A percentile compares a stretch with the other conserved stretches of the same genome.
These are phyloP conservation scores for Thamnaconus septentrionalis DNA, from an alignment of 2,113 vertebrate genomes.

Conservation along the genomic window DNA sequence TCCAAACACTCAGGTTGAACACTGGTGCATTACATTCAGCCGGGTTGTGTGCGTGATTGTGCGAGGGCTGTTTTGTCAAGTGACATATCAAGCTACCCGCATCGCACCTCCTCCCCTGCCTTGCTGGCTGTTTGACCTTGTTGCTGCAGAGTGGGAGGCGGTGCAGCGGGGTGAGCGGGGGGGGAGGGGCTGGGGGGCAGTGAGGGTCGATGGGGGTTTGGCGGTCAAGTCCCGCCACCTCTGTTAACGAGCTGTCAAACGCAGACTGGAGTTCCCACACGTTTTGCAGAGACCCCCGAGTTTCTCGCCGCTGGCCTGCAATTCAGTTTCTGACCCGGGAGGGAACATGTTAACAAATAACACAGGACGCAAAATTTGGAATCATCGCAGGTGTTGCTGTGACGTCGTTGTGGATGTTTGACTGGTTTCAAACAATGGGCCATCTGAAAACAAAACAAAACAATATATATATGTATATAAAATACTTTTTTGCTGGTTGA, in stretches of 20 bases:
- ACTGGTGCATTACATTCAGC: background rate
- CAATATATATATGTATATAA: too few relatives aligned
- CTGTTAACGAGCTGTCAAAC: conserved; percentile 70
- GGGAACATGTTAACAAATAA: too few relatives aligned
- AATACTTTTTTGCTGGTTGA: too few relatives aligned
- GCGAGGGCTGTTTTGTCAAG: background rate
- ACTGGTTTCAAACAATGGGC: background rate
- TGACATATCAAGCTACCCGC: conserved; percentile 16
- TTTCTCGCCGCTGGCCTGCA: conserved; percentile 21
- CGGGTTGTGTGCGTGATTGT: too few relatives aligned
- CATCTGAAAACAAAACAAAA: too few relatives aligned
- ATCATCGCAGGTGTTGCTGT: too few relatives aligned
- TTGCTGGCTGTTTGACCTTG: conserved; percentile 61
- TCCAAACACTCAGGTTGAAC: background rate
- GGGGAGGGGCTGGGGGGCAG: background rate
- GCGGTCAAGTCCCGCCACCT: conserved; percentile 48
- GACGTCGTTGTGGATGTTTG: too few relatives aligned
- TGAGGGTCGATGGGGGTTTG: conserved; percentile 19
- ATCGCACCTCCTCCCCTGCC: conserved; percentile 16
- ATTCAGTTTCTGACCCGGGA: background rate
- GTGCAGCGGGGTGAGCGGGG: background rate
- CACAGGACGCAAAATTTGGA: too few relatives aligned
- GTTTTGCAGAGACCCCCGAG: background rate
- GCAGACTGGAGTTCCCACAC: conserved; percentile 69
- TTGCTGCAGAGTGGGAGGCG: conserved; percentile 46